Conservation (phyloP, 2,888 invertebrate species). For the Cephalotes varians region DNA sequence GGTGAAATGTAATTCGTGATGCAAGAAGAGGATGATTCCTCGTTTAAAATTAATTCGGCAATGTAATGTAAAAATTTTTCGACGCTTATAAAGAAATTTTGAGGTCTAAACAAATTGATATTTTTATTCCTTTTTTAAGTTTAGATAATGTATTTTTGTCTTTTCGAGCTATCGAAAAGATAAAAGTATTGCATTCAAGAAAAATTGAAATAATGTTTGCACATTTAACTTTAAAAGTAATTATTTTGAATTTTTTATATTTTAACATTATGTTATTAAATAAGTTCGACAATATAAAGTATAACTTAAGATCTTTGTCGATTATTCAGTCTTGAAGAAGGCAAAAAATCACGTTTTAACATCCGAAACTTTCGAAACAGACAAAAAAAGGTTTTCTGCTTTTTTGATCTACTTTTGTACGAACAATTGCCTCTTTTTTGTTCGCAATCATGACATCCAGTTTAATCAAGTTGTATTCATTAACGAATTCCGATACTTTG, state of each 20-base stretch:
- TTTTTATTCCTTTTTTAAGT: neutral
- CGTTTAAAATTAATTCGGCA: conserved; percentile 21
- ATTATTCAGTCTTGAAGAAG: neutral
- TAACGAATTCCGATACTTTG: conserved; percentile 53
- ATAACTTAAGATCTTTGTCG: neutral
- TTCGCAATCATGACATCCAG: neutral
- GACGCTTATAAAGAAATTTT: neutral
- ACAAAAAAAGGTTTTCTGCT: neutral
- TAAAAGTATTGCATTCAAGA: neutral
- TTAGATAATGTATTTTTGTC: neutral
- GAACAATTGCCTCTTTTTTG: neutral
- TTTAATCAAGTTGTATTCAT: conserved; percentile 51
- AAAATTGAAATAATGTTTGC: neutral
- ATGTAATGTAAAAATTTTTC: neutral
- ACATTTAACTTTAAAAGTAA: neutral
- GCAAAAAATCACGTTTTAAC: neutral
- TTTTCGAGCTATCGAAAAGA: neutral
- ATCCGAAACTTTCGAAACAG: neutral
- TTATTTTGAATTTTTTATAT: neutral
- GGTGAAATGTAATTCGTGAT: conserved; percentile 3
- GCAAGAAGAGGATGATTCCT: neutral
- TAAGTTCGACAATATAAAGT: neutral
- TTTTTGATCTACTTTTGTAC: neutral
- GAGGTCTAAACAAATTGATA: neutral
- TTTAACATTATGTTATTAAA: neutral